Evolutionary conservation across 2,797 vertebrate species (phyloP), one percentile per base, ranked within the genome.

Genomic region (Falco berigora): DNA sequence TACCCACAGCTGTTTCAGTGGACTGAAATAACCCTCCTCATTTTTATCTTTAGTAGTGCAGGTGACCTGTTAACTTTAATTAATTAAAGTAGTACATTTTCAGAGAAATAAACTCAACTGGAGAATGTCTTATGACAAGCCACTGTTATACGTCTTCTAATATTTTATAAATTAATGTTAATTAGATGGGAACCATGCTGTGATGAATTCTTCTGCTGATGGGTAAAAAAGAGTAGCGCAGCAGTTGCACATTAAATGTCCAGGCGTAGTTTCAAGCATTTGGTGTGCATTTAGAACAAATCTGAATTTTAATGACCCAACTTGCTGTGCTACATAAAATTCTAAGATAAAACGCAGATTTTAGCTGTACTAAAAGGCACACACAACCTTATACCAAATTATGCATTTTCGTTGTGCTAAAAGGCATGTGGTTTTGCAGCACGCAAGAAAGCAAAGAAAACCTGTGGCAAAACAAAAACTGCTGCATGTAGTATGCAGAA

Each of bases 291-390:
- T 96, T 92, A 83, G 95, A 88, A 46, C 69, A 81, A 87, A 89
- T 89, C 79, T 95, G 91, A 91, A 94, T 96, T 94, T 96, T 97
- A 96, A 97, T 93, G 88, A 61, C 68, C 75, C 82, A 52, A 30
- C 88, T 93, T 77, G 73, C 90, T 68, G 62, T 28, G 94, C 76
- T 78, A n/a, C 86, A 95, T 96, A 94, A 95, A 96, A 78, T 69
- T 67, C 88, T 34, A 27, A 86, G 49, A 66, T 25, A 69, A 91
- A 94, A 44, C 8, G 8, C 67, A 62, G 40, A 75, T 83, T 96
- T 86, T 80, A 58, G 38, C 61, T 66, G 14, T 47, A 53, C 77
- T 92, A 32, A 82, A 88, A 89, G 71, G 18, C 69, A 71, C 67
- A 61, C 21, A 5, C 30, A 55, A 28, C 24, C 78, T 67, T 81